These are phyloP conservation scores for Andrena haemorrhoa DNA, from an alignment of 2,888 invertebrate species.

Conservation along the genomic window DNA sequence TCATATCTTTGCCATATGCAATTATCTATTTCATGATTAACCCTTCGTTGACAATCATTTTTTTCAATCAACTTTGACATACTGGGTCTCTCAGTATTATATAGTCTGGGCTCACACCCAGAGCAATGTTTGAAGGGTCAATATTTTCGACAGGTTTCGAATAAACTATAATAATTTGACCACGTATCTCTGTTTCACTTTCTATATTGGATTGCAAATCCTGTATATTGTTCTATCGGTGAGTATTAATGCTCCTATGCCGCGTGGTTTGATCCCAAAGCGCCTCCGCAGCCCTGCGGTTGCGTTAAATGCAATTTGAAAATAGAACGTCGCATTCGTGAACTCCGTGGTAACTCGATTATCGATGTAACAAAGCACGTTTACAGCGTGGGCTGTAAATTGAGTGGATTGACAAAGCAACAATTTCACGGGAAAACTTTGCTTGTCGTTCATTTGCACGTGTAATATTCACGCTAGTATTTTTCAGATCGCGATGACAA, in stretches of 20 bases:
- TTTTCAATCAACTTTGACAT: too few relatives aligned
- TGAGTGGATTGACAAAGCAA: background rate
- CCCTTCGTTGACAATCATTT: too few relatives aligned
- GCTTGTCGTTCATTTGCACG: background rate
- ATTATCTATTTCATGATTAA: too few relatives aligned
- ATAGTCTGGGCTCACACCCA: too few relatives aligned
- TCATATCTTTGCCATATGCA: too few relatives aligned
- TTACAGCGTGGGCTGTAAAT: constrained; percentile 17
- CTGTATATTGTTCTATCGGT: background rate
- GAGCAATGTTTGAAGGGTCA: too few relatives aligned
- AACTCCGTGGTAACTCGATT: constrained; percentile 65
- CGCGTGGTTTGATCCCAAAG: background rate
- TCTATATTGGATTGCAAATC: background rate
- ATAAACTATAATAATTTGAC: too few relatives aligned
- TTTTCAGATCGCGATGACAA: background rate
- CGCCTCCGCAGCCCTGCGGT: background rate
- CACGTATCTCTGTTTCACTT: too few relatives aligned
- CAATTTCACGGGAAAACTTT: constrained; percentile 12
- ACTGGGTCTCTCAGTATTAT: too few relatives aligned
- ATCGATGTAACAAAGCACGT: constrained; percentile 64
- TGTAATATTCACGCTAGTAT: constrained; percentile 9
- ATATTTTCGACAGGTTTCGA: too few relatives aligned
- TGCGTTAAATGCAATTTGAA: constrained; percentile 12
- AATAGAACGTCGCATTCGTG: constrained; percentile 35
- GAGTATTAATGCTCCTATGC: background rate